Evolutionary conservation across 2,888 invertebrate genomes (phyloP).

Genomic region (Limnephilus auricula): DNA sequence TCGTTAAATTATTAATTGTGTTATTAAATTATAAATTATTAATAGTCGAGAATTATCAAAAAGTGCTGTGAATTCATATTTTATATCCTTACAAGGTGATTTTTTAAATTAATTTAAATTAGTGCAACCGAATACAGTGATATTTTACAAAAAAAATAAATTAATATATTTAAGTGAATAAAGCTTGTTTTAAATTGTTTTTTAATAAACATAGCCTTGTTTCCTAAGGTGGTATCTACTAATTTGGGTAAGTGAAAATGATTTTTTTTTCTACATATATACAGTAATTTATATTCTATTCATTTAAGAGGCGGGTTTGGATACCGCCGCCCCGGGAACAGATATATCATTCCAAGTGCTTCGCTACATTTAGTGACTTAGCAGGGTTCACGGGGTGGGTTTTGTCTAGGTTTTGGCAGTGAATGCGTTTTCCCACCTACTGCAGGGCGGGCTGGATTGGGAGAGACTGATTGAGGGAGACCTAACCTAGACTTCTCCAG

Average conservation of each 20-base stretch:
- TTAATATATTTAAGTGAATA: no score
- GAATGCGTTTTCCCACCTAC: no score
- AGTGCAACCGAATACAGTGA: background rate
- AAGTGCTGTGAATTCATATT: slow-evolving; percentile 11
- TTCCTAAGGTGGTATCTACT: background rate
- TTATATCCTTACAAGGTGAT: background rate
- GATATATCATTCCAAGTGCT: no score
- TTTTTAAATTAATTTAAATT: background rate
- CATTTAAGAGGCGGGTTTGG: background rate
- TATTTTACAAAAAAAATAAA: background rate
- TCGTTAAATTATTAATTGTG: background rate
- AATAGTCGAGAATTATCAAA: background rate
- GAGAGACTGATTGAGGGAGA: no score
- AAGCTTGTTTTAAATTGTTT: background rate
- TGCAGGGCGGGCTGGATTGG: no score
- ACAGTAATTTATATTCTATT: background rate
- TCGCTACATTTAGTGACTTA: no score
- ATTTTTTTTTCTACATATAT: background rate
- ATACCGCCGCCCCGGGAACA: no score
- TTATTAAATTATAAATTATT: background rate
- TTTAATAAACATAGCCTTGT: background rate
- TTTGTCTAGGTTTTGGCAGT: no score
- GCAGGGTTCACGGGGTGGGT: no score
- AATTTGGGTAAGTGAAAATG: background rate
- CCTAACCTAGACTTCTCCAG: no score